Conservation (phyloP, 2,888 invertebrate genomes). For the Vanessa cardui region DNA sequence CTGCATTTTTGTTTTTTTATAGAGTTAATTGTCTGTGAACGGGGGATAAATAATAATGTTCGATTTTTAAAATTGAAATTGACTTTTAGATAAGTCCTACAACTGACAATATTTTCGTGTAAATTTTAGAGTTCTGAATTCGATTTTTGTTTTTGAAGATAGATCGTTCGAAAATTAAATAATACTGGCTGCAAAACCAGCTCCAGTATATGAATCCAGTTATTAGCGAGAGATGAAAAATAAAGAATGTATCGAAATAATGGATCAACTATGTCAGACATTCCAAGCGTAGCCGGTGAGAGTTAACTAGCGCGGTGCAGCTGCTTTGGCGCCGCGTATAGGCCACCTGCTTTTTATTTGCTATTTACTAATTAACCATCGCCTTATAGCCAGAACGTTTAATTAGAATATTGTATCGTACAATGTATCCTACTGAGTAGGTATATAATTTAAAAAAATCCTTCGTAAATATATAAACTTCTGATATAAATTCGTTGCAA, state of each 20-base stretch:
- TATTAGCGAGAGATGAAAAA: neutral
- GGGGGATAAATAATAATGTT: constrained; percentile 9
- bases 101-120: too few relatives aligned
- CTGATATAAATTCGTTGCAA: neutral
- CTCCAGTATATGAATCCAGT: neutral
- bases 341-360: constrained; percentile 4
- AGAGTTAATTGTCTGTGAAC: constrained; percentile 69
- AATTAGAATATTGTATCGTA: neutral
- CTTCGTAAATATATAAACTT: neutral
- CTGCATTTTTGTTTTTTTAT: constrained; percentile 48
- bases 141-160: too few relatives aligned
- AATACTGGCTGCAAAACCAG: neutral
- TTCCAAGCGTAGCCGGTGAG: constrained; percentile 26
- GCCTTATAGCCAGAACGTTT: neutral
- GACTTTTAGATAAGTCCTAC: neutral
- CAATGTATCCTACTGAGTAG: neutral
- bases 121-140: too few relatives aligned
- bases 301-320: constrained; percentile 19
- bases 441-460: neutral
- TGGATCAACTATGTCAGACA: constrained; percentile 12
- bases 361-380: neutral
- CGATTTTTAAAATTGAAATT: neutral
- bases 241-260: constrained; percentile 19
- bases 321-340: constrained; percentile 18
- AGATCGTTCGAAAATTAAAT: neutral